Evolutionary conservation across 2,888 invertebrate species (phyloP).

Genomic region (Sialis lutaria): DNA sequence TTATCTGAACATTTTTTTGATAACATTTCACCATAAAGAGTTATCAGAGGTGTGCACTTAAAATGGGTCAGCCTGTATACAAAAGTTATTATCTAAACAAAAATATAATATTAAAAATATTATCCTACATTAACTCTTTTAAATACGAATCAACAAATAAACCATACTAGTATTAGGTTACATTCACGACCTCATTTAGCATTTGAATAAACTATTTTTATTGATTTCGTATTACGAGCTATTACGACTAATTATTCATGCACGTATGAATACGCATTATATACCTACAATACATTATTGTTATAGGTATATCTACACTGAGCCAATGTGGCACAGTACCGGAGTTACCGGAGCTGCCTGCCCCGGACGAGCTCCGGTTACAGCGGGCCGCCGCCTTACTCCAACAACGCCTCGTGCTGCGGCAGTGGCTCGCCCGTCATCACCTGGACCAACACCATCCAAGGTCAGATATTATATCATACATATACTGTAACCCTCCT

Average conservation of each 20-base stretch:
- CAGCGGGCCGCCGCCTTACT: conserved; percentile 65
- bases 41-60: no score
- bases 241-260: background rate
- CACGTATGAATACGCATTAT: background rate
- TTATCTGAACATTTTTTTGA: no score
- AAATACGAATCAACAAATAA: no score
- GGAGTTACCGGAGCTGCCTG: conserved; percentile 65
- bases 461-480: conserved; percentile 26
- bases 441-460: conserved; percentile 56
- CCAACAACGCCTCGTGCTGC: conserved; percentile 67
- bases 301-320: conserved; percentile 63
- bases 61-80: no score
- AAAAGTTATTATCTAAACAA: no score
- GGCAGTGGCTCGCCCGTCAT: conserved; percentile 69
- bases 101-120: no score
- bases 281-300: conserved; percentile 8
- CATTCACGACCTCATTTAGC: no score
- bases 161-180: no score
- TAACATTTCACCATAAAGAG: no score
- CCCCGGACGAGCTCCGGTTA: conserved; percentile 66
- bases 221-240: background rate
- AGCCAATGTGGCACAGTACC: conserved; percentile 66
- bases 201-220: no score
- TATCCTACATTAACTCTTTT: no score
- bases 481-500: no score